Evolutionary conservation across 2,113 vertebrate species (phyloP).

Genomic region (Gila orcuttii): DNA sequence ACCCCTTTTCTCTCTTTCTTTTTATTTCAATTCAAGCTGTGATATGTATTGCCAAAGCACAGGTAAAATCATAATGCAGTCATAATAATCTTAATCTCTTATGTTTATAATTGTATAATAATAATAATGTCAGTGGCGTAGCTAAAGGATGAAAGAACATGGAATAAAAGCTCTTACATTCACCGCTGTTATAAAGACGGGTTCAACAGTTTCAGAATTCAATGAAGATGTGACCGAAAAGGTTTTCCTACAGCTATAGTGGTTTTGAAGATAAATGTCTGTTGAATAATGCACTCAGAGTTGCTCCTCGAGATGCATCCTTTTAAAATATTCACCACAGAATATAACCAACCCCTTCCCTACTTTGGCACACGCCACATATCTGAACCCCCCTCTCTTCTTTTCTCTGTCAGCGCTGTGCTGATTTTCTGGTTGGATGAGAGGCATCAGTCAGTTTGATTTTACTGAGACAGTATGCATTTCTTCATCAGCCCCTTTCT

Average conservation of each 20-base stretch:
- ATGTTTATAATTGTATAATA: neutral
- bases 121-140: neutral
- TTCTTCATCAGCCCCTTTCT: conserved; percentile 53
- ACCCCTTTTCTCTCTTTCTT: neutral
- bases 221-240: conserved; percentile 22
- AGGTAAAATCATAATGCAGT: neutral
- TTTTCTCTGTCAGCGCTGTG: conserved; percentile 36
- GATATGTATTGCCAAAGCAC: conserved; percentile 3
- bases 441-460: conserved; percentile 62
- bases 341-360: neutral
- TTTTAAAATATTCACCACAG: conserved; percentile 34
- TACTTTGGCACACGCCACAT: conserved; percentile 26
- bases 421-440: conserved; percentile 52
- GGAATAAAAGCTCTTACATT: conserved; percentile 7
- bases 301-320: neutral
- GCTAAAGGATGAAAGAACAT: neutral
- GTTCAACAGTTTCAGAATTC: conserved; percentile 1
- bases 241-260: neutral
- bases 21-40: conserved; percentile 5
- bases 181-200: neutral
- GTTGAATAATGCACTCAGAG: conserved; percentile 8
- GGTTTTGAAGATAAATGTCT: neutral
- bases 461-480: conserved; percentile 61
- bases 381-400: conserved; percentile 28
- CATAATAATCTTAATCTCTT: neutral